These are phyloP conservation scores for Neoitamus cyanurus DNA, from an alignment of 2,888 invertebrate species.

Conservation along the genomic window DNA sequence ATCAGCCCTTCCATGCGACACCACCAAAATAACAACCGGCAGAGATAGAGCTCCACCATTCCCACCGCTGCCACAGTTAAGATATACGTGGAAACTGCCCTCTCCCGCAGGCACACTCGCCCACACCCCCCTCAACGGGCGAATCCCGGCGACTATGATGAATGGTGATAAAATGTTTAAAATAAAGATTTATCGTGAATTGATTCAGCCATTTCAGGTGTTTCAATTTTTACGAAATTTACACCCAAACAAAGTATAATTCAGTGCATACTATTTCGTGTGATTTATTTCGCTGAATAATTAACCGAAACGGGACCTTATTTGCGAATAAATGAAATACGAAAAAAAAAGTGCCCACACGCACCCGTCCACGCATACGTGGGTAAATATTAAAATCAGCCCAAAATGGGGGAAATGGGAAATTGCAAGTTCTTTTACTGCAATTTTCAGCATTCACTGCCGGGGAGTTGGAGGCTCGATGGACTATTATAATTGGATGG, in stretches of 20 bases:
- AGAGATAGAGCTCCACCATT: background rate
- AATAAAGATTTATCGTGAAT: slow-evolving; percentile 30
- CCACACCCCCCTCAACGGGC: background rate
- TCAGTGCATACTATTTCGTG: background rate
- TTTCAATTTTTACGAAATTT: slow-evolving; percentile 31
- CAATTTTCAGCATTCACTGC: background rate
- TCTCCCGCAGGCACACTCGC: background rate
- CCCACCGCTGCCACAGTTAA: background rate
- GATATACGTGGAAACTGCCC: background rate
- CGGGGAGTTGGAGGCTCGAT: background rate
- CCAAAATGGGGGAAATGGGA: background rate
- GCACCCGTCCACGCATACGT: background rate
- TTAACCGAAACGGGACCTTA: slow-evolving; percentile 4
- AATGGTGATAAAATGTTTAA: slow-evolving; percentile 29
- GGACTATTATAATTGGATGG: background rate
- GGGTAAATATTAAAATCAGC: background rate
- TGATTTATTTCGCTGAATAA: slow-evolving; percentile 19
- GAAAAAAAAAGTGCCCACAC: background rate
- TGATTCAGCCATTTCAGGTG: slow-evolving; percentile 35
- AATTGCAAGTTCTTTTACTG: background rate
- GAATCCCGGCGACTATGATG: slow-evolving; percentile 6
- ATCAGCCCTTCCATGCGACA: background rate
- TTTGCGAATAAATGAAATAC: background rate
- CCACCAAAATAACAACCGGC: background rate
- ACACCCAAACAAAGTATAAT: slow-evolving; percentile 15